A percentile compares a stretch with the other conserved stretches of the same genome.
Evolutionary conservation across 2,113 vertebrate species (phyloP).

Genomic region (Ranitomeya imitator): DNA sequence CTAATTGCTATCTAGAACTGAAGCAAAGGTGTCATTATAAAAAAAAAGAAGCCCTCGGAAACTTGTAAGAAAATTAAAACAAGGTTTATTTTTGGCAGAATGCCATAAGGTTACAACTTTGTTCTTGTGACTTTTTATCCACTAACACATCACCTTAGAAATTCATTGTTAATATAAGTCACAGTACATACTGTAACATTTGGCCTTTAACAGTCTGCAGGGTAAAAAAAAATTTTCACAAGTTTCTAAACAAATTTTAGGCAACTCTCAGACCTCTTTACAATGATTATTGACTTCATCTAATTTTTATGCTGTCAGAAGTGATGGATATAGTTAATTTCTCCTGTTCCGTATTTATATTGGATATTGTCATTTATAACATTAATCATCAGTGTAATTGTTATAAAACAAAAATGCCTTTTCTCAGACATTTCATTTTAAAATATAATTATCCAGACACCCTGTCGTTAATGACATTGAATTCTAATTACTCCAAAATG

Average conservation of each 20-base stretch:
- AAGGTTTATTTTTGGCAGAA: constrained; percentile 35
- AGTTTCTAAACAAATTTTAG: constrained; percentile 56
- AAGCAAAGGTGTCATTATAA: neutral
- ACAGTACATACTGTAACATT: constrained; percentile 26
- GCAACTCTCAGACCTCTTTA: constrained; percentile 57
- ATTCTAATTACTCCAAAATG: constrained; percentile 78
- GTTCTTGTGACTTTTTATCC: constrained; percentile 11
- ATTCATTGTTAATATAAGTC: constrained; percentile 50
- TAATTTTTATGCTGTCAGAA: constrained; percentile 66
- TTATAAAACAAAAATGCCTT: constrained; percentile 69
- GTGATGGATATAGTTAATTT: constrained; percentile 76
- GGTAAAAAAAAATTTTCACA: neutral
- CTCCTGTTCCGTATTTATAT: constrained; percentile 73
- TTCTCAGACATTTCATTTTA: constrained; percentile 73
- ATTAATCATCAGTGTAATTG: constrained; percentile 76
- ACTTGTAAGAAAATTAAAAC: neutral
- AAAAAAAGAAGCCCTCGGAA: neutral
- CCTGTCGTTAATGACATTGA: constrained; percentile 71
- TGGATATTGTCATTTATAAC: constrained; percentile 70
- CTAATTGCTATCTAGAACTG: constrained; percentile 1
- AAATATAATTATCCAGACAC: constrained; percentile 76
- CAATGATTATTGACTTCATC: constrained; percentile 62
- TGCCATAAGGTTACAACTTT: neutral
- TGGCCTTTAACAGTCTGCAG: constrained; percentile 39
- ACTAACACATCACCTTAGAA: neutral